Conservation (phyloP, 2,888 invertebrate genomes). For the Nomada ruficornis region DNA sequence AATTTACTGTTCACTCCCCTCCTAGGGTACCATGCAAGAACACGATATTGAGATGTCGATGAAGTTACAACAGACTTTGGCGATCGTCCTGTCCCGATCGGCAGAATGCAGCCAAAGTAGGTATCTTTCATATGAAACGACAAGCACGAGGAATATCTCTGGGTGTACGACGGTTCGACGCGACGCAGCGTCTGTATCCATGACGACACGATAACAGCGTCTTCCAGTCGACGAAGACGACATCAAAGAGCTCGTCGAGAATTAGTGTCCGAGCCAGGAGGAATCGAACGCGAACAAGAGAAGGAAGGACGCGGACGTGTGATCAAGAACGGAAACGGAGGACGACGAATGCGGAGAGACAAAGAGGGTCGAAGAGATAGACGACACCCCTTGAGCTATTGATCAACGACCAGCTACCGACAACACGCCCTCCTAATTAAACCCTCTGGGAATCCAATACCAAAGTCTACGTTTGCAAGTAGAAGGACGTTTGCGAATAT, state of each 20-base stretch:
- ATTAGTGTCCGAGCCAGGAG: conserved; percentile 63
- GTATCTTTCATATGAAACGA: conserved; percentile 63
- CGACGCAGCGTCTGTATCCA: conserved; percentile 65
- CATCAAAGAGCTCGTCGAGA: conserved; percentile 68
- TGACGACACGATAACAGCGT: conserved; percentile 71
- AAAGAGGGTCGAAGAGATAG: conserved; percentile 47
- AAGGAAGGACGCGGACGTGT: conserved; percentile 24
- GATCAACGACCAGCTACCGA: conserved; percentile 76
- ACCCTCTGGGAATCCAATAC: conserved; percentile 74
- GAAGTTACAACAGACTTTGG: conserved; percentile 28
- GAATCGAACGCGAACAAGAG: conserved; percentile 65
- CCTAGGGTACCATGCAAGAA: too few species aligned
- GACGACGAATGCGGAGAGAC: conserved; percentile 44
- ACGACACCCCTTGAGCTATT: conserved; percentile 74
- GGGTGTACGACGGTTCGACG: conserved; percentile 4
- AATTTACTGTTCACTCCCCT: too few species aligned
- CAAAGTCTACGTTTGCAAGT: conserved; percentile 37
- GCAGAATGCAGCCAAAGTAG: conserved; percentile 25
- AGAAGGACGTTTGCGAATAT: conserved; percentile 50
- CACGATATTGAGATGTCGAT: conserved; percentile 1
- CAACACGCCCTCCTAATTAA: conserved; percentile 79
- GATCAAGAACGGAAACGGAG: conserved; percentile 25
- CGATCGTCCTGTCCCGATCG: conserved; percentile 35
- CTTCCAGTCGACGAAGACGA: conserved; percentile 54
- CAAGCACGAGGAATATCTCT: conserved; percentile 20